A percentile compares a stretch with the other conserved stretches of the same genome.
phyloP scores from a whole-genome alignment of 2,113 vertebrate genomes.

The Tachycineta bicolor region DNA sequence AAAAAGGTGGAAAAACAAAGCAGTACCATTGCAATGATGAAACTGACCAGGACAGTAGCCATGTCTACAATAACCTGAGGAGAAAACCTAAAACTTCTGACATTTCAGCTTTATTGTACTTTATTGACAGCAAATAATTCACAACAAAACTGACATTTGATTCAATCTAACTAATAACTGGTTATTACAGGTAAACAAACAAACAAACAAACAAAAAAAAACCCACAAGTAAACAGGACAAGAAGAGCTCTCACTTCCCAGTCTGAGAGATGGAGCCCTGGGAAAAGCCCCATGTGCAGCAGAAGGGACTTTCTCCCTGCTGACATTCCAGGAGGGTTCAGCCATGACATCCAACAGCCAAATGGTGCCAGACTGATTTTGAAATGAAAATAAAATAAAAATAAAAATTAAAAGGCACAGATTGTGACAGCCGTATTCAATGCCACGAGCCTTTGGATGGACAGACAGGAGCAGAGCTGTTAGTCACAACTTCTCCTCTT shows the following conservation, averaged over 20 bases:
- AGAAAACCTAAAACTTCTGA: background rate
- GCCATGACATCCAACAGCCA: background rate
- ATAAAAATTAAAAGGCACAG: background rate
- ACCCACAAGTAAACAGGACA: background rate
- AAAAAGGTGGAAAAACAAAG: background rate
- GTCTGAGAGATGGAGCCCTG: background rate
- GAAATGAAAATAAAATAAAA: background rate
- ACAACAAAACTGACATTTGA: background rate
- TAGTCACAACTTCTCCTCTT: background rate
- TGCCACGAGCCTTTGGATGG: background rate
- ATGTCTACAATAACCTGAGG: background rate
- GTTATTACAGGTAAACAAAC: background rate
- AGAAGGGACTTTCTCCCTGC: background rate
- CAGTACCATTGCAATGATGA: background rate
- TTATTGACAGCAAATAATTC: background rate
- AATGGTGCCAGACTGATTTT: background rate
- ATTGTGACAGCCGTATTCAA: background rate
- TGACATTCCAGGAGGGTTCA: background rate
- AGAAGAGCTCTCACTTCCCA: too few species aligned
- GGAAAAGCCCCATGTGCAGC: background rate
- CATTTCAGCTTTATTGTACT: background rate
- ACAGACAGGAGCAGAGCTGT: background rate
- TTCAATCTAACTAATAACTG: background rate
- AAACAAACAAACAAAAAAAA: rapidly evolving
- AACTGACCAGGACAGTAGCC: background rate